A percentile compares a stretch with the other conserved stretches of the same genome.
phyloP scores from a whole-genome alignment of 2,797 vertebrate genomes.

The Helarctos malayanus region DNA sequence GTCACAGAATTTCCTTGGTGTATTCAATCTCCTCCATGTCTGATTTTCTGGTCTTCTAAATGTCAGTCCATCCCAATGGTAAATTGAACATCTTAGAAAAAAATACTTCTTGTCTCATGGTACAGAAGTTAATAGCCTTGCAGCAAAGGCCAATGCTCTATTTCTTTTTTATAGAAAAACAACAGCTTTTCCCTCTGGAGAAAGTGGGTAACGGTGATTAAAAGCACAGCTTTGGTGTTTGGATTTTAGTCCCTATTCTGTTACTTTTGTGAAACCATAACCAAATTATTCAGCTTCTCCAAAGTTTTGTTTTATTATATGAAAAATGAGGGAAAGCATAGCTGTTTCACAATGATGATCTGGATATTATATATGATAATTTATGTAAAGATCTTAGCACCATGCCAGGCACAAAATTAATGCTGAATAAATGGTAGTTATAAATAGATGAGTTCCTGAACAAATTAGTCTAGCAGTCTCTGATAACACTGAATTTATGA shows the following conservation, averaged over 20 bases:
- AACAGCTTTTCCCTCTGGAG: not conserved
- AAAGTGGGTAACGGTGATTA: not conserved
- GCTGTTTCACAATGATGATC: not conserved
- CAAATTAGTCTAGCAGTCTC: not conserved
- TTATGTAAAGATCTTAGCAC: not conserved
- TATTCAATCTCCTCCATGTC: not conserved
- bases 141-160: not conserved
- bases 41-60: conserved; percentile 59
- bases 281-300: conserved; percentile 45
- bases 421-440: conserved; percentile 1
- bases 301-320: conserved; percentile 56
- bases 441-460: not conserved
- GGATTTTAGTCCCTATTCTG: not conserved
- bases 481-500: not conserved
- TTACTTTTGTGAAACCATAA: conserved; percentile 19
- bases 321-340: conserved; percentile 63
- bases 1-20: conserved; percentile 30
- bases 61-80: not conserved
- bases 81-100: conserved; percentile 64
- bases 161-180: not conserved
- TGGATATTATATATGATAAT: conserved; percentile 58
- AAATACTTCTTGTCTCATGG: not conserved
- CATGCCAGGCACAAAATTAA: not conserved
- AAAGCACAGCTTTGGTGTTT: not conserved
- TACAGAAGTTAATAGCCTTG: not conserved